Conservation (phyloP, 2,888 invertebrate species). For the Cantharis rufa region DNA sequence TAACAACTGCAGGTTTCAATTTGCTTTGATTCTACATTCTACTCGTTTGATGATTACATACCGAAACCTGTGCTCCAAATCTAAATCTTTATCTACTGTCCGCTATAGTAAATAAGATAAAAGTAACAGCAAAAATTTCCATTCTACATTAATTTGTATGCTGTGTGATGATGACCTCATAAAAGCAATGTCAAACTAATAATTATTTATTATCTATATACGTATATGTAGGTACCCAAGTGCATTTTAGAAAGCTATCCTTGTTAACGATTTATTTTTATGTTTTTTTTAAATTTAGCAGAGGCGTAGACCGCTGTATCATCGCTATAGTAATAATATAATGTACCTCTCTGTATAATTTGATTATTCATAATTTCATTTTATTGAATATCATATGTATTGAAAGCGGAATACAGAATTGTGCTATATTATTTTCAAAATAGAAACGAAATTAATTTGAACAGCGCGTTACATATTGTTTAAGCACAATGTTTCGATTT, state of each 20-base stretch:
- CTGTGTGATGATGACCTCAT: not conserved
- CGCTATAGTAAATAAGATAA: not conserved
- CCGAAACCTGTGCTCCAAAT: not conserved
- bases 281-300: not conserved
- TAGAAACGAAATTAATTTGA: too few relatives aligned
- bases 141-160: not conserved
- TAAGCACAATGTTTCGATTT: too few relatives aligned
- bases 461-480: too few relatives aligned
- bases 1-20: not conserved
- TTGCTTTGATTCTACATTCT: not conserved
- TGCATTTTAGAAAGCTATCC: not conserved
- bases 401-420: too few relatives aligned
- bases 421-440: too few relatives aligned
- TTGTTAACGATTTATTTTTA: not conserved
- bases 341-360: too few relatives aligned
- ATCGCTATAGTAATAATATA: too few relatives aligned
- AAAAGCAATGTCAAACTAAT: not conserved
- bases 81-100: not conserved
- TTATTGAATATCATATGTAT: too few relatives aligned
- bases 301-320: too few relatives aligned
- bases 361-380: too few relatives aligned
- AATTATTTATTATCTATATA: not conserved
- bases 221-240: not conserved
- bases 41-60: not conserved
- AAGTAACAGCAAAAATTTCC: not conserved